phyloP scores from a whole-genome alignment of 2,888 invertebrate species.

The Sarcophaga rosellei region DNA sequence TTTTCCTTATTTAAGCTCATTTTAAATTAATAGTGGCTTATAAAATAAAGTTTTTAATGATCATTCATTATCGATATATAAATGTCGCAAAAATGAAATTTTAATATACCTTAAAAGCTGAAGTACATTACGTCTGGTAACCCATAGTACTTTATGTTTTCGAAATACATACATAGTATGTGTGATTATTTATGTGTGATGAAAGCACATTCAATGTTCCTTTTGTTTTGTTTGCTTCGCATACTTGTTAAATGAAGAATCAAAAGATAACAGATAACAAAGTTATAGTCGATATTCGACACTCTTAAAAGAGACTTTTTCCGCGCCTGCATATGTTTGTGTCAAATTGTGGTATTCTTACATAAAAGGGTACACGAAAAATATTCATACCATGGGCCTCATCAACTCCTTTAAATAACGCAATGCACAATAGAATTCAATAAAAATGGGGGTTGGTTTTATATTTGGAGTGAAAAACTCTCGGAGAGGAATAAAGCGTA shows the following conservation, averaged over 20 bases:
- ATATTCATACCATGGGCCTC: conserved; percentile 15
- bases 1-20: no score
- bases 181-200: neutral
- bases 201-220: neutral
- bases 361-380: conserved; percentile 43
- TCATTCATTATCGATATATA: no score
- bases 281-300: conserved; percentile 20
- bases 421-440: conserved; percentile 3
- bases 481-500: neutral
- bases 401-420: conserved; percentile 9
- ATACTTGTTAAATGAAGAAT: conserved; percentile 34
- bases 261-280: conserved; percentile 39
- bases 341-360: conserved; percentile 8
- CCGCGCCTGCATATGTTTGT: conserved; percentile 32
- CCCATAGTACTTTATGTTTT: neutral
- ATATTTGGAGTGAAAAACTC: conserved; percentile 3
- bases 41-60: no score
- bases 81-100: no score
- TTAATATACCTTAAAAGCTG: no score
- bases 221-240: conserved; percentile 15
- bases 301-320: conserved; percentile 53
- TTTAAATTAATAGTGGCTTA: no score
- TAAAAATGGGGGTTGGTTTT: conserved; percentile 13
- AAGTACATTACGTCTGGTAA: neutral
- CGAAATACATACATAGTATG: neutral